Conservation (phyloP, 1,140 invertebrate species). For the Monomorium pharaonis region DNA sequence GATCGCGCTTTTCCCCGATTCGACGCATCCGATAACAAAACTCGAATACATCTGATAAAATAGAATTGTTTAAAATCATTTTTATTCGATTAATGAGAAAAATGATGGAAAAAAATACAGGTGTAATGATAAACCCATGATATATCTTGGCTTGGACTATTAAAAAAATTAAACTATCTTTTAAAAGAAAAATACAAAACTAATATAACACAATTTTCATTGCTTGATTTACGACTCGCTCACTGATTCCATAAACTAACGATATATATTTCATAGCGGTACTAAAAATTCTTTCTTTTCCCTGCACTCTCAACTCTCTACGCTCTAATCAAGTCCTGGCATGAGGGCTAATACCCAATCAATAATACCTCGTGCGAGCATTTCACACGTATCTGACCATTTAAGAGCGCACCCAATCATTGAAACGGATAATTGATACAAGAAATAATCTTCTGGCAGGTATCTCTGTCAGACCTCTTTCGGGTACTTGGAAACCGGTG, state of each 20-base stretch:
- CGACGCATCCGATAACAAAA: background rate
- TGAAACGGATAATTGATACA: conserved; percentile 28
- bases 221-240: background rate
- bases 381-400: background rate
- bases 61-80: background rate
- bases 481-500: conserved; percentile 62
- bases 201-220: background rate
- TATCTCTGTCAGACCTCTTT: conserved; percentile 67
- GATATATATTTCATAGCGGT: background rate
- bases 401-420: background rate
- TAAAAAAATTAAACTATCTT: no score
- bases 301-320: background rate
- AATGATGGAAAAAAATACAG: background rate
- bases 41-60: background rate
- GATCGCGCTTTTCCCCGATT: background rate
- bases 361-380: background rate
- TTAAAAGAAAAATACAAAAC: background rate
- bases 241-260: background rate
- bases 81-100: background rate
- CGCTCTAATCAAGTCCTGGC: background rate
- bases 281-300: background rate
- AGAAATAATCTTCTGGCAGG: conserved; percentile 63
- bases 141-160: no score
- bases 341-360: conserved; percentile 8
- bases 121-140: no score